These are phyloP conservation scores for Zele albiditarsus DNA, from an alignment of 2,888 invertebrate genomes.

Conservation along the genomic window DNA sequence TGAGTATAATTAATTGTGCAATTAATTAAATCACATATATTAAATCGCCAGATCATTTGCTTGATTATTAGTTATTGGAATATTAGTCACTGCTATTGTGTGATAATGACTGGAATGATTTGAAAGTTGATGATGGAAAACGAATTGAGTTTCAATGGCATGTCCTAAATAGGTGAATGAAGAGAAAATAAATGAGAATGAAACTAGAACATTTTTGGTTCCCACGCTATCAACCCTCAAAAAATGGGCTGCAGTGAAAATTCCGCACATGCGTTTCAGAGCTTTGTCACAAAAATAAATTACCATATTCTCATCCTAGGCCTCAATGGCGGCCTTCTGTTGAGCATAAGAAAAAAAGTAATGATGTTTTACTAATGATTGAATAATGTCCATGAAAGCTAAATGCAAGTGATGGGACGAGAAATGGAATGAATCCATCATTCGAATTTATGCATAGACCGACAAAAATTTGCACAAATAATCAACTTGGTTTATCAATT, in stretches of 20 bases:
- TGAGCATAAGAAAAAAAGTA: constrained; percentile 75
- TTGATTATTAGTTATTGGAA: neutral
- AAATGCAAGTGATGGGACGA: constrained; percentile 20
- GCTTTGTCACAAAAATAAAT: constrained; percentile 69
- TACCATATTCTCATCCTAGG: constrained; percentile 95
- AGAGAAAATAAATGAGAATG: neutral
- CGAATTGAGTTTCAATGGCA: constrained; percentile 37
- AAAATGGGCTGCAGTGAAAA: neutral
- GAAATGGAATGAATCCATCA: constrained; percentile 25
- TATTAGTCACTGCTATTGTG: constrained; percentile 29
- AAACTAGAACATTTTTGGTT: constrained; percentile 30
- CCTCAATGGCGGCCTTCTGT: constrained; percentile 89
- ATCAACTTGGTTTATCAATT: neutral
- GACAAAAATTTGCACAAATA: neutral
- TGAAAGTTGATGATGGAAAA: constrained; percentile 37
- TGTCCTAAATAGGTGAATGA: constrained; percentile 26
- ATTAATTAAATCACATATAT: neutral
- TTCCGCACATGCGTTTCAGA: constrained; percentile 6
- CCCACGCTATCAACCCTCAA: constrained; percentile 33
- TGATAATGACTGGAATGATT: constrained; percentile 44
- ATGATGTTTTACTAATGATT: constrained; percentile 65
- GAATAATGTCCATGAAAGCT: constrained; percentile 50
- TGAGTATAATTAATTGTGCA: no score
- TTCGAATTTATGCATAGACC: constrained; percentile 19
- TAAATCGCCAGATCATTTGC: neutral